These are phyloP conservation scores for Hippocampus zosterae DNA, from an alignment of 2,113 vertebrate genomes.

Conservation along the genomic window DNA sequence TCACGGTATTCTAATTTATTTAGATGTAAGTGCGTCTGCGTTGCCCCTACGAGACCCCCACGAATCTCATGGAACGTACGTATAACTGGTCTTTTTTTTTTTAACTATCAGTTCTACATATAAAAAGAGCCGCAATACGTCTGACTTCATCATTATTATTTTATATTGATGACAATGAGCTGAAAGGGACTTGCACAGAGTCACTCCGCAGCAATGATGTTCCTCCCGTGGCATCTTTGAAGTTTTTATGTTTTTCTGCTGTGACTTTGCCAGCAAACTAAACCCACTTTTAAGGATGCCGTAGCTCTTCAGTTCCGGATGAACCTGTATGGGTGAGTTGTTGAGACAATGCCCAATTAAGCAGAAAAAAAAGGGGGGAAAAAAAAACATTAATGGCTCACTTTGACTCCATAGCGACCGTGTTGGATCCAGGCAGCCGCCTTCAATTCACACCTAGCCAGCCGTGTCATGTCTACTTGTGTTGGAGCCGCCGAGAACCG, in stretches of 20 bases:
- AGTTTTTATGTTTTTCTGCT: conserved; percentile 41
- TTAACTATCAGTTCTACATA: neutral
- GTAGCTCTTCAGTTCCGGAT: conserved; percentile 55
- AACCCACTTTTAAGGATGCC: conserved; percentile 53
- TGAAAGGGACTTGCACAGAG: conserved; percentile 26
- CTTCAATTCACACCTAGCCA: conserved; percentile 67
- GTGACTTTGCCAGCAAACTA: conserved; percentile 56
- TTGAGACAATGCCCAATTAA: conserved; percentile 73
- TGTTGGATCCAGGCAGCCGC: conserved; percentile 62
- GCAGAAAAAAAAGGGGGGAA: conserved; percentile 36
- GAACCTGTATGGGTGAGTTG: conserved; percentile 68
- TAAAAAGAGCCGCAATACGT: neutral
- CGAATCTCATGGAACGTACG: no score
- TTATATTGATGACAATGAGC: conserved; percentile 34
- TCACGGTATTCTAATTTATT: neutral
- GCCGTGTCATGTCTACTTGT: conserved; percentile 61
- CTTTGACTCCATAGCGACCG: conserved; percentile 60
- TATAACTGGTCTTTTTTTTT: neutral
- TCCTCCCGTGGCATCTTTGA: conserved; percentile 20
- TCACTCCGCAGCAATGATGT: conserved; percentile 17
- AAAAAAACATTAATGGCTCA: conserved; percentile 71
- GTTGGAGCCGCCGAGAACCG: conserved; percentile 45
- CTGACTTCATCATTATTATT: conserved; percentile 5
- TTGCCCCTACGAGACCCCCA: neutral
- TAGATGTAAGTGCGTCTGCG: neutral